phyloP scores from a whole-genome alignment of 2,797 vertebrate species.

The Myripristis jacobus region DNA sequence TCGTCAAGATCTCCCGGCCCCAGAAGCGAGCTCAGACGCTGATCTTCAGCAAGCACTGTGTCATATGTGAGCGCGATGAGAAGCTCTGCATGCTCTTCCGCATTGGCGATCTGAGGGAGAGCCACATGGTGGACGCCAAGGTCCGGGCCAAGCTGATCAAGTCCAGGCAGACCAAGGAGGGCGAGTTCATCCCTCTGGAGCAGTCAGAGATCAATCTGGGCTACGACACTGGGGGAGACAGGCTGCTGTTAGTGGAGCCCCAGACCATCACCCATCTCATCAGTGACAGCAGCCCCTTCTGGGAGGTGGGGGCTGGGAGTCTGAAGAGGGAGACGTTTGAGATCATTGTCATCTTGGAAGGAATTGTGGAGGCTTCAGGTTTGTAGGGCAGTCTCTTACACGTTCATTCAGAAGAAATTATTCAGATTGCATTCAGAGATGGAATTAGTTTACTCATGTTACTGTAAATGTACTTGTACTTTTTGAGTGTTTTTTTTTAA shows the following conservation, averaged over 20 bases:
- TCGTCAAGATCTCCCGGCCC: slow-evolving; percentile 89
- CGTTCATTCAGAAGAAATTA: not conserved
- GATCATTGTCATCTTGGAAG: slow-evolving; percentile 88
- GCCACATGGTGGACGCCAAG: slow-evolving; percentile 91
- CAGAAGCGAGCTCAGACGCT: slow-evolving; percentile 89
- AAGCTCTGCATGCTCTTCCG: slow-evolving; percentile 87
- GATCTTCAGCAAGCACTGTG: slow-evolving; percentile 87
- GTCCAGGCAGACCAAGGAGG: slow-evolving; percentile 87
- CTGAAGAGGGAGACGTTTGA: slow-evolving; percentile 84
- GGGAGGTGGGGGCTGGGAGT: slow-evolving; percentile 80
- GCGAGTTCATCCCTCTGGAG: slow-evolving; percentile 89
- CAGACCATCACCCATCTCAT: slow-evolving; percentile 88
- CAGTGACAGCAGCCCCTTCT: slow-evolving; percentile 84
- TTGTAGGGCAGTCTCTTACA: slow-evolving; percentile 17
- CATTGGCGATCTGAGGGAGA: slow-evolving; percentile 86
- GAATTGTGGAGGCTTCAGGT: slow-evolving; percentile 89
- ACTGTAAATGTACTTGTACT: too few species aligned
- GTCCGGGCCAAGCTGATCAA: slow-evolving; percentile 88
- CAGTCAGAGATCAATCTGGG: slow-evolving; percentile 89
- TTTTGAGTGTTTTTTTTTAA: too few species aligned
- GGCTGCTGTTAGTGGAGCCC: slow-evolving; percentile 87
- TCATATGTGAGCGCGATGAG: slow-evolving; percentile 83
- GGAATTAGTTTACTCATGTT: too few species aligned
- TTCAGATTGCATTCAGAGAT: too few species aligned
- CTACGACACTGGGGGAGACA: slow-evolving; percentile 86